Evolutionary conservation across 37 sponge, comb jelly and placozoan species (phyloP).

Genomic region (Axinella damicornis): DNA sequence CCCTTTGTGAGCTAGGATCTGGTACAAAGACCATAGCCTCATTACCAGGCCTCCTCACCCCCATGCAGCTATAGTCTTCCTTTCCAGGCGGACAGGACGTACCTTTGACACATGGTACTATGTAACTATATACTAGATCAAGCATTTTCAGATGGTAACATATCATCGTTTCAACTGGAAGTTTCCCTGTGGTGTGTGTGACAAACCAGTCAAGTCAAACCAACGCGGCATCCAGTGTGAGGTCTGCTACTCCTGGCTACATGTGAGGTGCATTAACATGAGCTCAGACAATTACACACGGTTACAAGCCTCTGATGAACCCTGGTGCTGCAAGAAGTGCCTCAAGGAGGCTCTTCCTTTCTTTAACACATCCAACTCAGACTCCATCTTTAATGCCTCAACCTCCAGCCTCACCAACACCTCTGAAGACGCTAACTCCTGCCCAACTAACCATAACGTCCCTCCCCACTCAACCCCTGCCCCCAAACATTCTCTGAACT

Average conservation of each 20-base stretch:
- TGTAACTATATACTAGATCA: no score
- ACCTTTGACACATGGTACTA: no score
- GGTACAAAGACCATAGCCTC: no score
- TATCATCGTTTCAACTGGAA: no score
- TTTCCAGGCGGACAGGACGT: no score
- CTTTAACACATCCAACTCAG: neutral
- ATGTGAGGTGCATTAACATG: constrained; percentile 5
- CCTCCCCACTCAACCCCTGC: neutral
- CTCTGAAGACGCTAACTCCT: neutral
- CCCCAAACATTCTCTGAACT: neutral
- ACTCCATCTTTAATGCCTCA: neutral
- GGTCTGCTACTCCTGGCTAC: neutral
- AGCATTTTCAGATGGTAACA: no score
- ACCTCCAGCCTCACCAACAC: neutral
- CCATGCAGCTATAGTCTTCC: no score
- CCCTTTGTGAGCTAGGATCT: no score
- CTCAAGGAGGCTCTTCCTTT: neutral
- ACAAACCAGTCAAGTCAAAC: neutral
- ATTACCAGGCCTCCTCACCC: no score
- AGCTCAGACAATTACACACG: neutral
- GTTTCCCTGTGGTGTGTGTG: constrained; percentile 10
- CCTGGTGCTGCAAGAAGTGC: constrained; percentile 12
- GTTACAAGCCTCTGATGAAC: neutral
- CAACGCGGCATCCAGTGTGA: constrained; percentile 19
- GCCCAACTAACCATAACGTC: neutral